Base-by-base conservation (phyloP, 2,113 vertebrate genomes). In the Oryzias javanicus region DNA sequence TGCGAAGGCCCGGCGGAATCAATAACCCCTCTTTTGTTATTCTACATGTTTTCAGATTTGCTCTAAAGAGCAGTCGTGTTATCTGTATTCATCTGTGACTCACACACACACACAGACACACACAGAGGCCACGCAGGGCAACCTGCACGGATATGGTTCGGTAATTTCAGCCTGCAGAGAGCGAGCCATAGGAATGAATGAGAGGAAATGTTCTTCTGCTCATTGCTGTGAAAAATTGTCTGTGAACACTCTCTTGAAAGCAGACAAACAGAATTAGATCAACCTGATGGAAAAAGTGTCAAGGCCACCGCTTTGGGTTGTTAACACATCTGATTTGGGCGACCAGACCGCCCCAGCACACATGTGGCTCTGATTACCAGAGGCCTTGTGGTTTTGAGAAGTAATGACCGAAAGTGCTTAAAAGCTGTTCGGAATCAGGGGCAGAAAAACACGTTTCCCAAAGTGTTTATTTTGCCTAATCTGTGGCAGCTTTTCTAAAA, bases 351-450 rank as follows among this genome's bases (percentile, higher is more conserved):
- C 84, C 84, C 16, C 12, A 0, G 45, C 55, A 16, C 49, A 66
- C 88, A 85, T 84, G 73, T 83, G 86, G 82, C 60, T 82, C 53
- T 57, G 58, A 81, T 88, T 84, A 81, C n/a, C 41, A 8, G 29
- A 42, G 51, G 60, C 54, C 65, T 67, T 54, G 78, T 15, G 82
- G 84, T 81, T 81, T 64, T 55, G 49, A 55, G 70, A 74, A 25
- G 45, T 49, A 19, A 47, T 69, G 69, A 75, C 78, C 67, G 20
- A 70, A 70, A 84, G 52, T 60, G 55, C 71, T 77, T 65, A 63
- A 76, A 72, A 77, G 72, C 73, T 74, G 76, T 57, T 70, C 55
- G 78, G 73, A 89, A 76, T 83, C 76, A 86, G 49, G 54, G 22
- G 72, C n/a, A 4, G 67, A 68, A 61, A 70, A 84, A 68, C 40